phyloP scores from a whole-genome alignment of 2,113 vertebrate genomes.

The Pseudolaguvia tuberculata region DNA sequence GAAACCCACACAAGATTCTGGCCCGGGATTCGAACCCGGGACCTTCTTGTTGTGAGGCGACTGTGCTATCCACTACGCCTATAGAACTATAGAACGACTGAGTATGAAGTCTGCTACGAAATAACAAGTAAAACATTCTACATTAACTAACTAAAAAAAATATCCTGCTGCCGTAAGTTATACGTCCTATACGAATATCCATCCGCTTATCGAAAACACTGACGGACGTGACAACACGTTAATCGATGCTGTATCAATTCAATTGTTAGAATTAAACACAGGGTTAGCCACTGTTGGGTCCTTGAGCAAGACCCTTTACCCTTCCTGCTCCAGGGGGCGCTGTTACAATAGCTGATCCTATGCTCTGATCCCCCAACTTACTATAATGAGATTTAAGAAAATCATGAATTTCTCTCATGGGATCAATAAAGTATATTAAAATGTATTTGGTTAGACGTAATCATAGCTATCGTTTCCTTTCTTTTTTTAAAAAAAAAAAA shows the following conservation, averaged over 20 bases:
- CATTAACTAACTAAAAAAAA: not conserved
- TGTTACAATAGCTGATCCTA: no score
- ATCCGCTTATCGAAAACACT: not conserved
- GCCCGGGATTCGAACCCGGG: no score
- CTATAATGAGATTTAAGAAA: no score
- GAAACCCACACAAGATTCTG: no score
- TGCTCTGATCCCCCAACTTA: no score
- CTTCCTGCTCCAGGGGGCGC: no score
- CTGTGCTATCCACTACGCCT: no score
- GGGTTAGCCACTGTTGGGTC: not conserved
- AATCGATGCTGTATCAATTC: not conserved
- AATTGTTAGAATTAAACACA: not conserved
- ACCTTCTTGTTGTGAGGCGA: no score
- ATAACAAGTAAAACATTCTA: slow-evolving; percentile 38
- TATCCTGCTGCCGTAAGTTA: not conserved
- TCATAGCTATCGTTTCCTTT: not conserved
- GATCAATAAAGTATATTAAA: no score
- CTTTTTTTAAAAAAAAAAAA: not conserved
- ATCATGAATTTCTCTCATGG: no score
- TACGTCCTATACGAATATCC: not conserved
- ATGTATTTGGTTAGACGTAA: not conserved
- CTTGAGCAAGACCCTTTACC: no score
- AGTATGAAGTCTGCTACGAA: slow-evolving; percentile 37
- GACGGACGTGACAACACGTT: not conserved
- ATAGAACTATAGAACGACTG: slow-evolving; percentile 38